Conservation (phyloP, 2,797 vertebrate species). For the Argentina silus region DNA sequence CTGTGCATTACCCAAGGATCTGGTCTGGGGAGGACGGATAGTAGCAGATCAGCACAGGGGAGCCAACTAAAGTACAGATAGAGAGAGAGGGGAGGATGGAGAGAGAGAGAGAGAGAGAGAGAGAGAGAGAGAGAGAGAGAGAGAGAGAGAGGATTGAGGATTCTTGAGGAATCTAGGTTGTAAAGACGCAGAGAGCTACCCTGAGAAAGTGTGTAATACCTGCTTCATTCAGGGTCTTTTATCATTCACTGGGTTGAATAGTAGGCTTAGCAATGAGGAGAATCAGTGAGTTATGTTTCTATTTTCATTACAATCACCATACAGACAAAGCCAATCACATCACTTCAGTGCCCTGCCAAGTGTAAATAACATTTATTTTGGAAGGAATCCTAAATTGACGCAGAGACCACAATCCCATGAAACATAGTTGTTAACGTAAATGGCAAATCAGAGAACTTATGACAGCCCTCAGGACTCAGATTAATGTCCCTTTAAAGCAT, state of each 20-base stretch:
- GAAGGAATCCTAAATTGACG: slow-evolving; percentile 13
- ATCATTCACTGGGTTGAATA: slow-evolving; percentile 26
- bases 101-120: not conserved
- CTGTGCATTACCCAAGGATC: slow-evolving; percentile 19
- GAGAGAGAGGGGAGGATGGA: slow-evolving; percentile 7
- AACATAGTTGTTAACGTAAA: slow-evolving; percentile 56
- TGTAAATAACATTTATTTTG: slow-evolving; percentile 13
- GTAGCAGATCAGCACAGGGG: slow-evolving; percentile 18
- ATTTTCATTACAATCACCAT: slow-evolving; percentile 15
- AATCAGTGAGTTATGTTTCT: slow-evolving; percentile 33
- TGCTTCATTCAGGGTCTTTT: slow-evolving; percentile 19
- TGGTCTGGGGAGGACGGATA: slow-evolving; percentile 24
- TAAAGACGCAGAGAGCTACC: slow-evolving; percentile 18
- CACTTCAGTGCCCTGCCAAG: not conserved
- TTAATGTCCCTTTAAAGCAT: slow-evolving; percentile 61
- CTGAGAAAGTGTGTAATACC: slow-evolving; percentile 12
- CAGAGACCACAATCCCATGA: slow-evolving; percentile 23
- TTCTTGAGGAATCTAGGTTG: not conserved
- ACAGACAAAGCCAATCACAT: not conserved
- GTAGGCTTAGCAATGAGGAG: slow-evolving; percentile 21
- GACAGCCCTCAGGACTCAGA: slow-evolving; percentile 42
- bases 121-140: not conserved
- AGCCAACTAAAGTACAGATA: slow-evolving; percentile 25
- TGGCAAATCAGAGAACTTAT: slow-evolving; percentile 42
- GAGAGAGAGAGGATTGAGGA: not conserved